Conservation (phyloP, 2,888 invertebrate species). For the Clistopyga incitator region DNA sequence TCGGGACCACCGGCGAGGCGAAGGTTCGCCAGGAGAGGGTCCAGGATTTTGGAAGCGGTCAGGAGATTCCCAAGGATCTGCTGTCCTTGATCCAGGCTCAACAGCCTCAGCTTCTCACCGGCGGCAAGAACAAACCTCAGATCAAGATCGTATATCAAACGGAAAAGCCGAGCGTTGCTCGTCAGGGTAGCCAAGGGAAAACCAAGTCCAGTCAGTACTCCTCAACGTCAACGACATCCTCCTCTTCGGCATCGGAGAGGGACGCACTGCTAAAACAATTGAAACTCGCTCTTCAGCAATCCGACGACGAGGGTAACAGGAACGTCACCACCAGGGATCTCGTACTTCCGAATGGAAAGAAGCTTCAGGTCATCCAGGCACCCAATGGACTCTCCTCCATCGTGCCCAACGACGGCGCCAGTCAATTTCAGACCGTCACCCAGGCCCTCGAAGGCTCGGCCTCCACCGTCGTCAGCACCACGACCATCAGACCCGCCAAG, state of each 20-base stretch:
- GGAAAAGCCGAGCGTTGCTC: slow-evolving; percentile 74
- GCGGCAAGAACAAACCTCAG: slow-evolving; percentile 77
- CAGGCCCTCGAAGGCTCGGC: slow-evolving; percentile 82
- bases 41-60: slow-evolving; percentile 60
- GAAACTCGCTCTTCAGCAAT: slow-evolving; percentile 90
- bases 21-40: slow-evolving; percentile 70
- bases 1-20: slow-evolving; percentile 53
- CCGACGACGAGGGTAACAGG: slow-evolving; percentile 88
- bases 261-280: slow-evolving; percentile 91
- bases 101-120: slow-evolving; percentile 72
- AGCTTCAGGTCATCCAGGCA: slow-evolving; percentile 86
- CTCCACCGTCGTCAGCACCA: slow-evolving; percentile 84
- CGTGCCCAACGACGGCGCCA: slow-evolving; percentile 71
- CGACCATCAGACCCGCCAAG: slow-evolving; percentile 88
- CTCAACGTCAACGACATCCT: slow-evolving; percentile 64
- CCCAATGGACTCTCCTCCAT: slow-evolving; percentile 76
- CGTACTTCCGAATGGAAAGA: slow-evolving; percentile 90
- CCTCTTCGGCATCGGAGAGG: slow-evolving; percentile 84
- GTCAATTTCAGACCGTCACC: slow-evolving; percentile 70
- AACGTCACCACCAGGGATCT: slow-evolving; percentile 91
- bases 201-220: slow-evolving; percentile 65
- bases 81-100: slow-evolving; percentile 74
- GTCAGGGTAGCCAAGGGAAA: slow-evolving; percentile 22
- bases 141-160: slow-evolving; percentile 86
- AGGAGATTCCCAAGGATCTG: slow-evolving; percentile 76